Evolutionary conservation across 2,888 invertebrate species (phyloP).

Genomic region (Melieria omissa): DNA sequence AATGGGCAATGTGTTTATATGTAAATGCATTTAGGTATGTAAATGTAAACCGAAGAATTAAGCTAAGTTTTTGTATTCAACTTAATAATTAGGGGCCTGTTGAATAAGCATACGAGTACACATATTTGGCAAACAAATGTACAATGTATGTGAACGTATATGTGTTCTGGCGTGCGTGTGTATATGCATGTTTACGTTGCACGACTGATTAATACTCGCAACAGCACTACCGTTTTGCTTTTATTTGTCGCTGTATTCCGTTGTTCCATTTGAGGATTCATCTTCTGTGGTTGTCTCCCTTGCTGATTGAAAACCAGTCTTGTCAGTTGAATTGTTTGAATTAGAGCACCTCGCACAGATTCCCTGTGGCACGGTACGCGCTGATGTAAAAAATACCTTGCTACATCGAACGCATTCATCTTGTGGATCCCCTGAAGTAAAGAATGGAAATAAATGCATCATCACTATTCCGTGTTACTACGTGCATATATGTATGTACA

Average conservation of each 20-base stretch:
- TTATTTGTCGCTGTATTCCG: conserved; percentile 52
- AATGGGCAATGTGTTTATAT: no score
- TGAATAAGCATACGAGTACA: not conserved
- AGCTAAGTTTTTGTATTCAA: no score
- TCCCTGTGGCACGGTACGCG: conserved; percentile 61
- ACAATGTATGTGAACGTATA: not conserved
- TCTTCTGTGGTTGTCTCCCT: conserved; percentile 62
- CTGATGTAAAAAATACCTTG: conserved; percentile 68
- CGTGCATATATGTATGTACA: not conserved
- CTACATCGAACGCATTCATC: conserved; percentile 72
- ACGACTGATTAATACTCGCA: not conserved
- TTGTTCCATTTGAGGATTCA: conserved; percentile 61
- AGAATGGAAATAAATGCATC: conserved; percentile 36
- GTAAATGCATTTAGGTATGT: no score
- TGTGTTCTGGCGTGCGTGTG: no score
- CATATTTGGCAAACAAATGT: not conserved
- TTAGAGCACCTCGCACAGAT: conserved; percentile 62
- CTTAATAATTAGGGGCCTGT: no score
- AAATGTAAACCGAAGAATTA: no score
- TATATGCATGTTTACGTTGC: no score
- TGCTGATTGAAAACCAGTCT: conserved; percentile 57
- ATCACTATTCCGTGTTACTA: not conserved
- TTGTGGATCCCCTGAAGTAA: conserved; percentile 70
- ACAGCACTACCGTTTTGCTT: conserved; percentile 48
- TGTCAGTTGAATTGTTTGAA: conserved; percentile 51